phyloP scores from a whole-genome alignment of 2,888 invertebrate genomes.

The Drosophila diplacantha region DNA sequence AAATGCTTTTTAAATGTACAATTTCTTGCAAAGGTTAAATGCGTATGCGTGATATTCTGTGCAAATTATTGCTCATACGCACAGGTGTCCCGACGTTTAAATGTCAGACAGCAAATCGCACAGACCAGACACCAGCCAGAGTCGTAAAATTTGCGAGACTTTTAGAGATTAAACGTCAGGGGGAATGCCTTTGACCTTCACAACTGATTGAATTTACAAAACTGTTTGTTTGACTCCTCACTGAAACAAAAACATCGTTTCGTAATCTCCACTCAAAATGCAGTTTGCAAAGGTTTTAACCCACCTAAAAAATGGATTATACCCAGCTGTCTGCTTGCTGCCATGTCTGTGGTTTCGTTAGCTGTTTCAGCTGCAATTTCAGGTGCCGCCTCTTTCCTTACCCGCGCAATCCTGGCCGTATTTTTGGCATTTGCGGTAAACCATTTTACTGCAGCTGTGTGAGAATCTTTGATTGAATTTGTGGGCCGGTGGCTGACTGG shows the following conservation, averaged over 20 bases:
- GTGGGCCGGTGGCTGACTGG: background rate
- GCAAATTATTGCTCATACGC: constrained; percentile 54
- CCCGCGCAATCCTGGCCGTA: constrained; percentile 30
- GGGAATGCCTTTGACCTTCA: background rate
- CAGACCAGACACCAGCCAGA: constrained; percentile 7
- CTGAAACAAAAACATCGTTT: background rate
- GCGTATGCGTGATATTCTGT: constrained; percentile 59
- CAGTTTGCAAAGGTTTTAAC: constrained; percentile 15
- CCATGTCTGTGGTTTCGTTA: constrained; percentile 10
- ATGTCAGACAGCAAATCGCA: constrained; percentile 24
- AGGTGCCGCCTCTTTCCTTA: constrained; percentile 5
- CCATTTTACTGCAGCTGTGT: constrained; percentile 44
- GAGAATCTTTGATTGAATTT: constrained; percentile 43
- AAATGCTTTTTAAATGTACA: constrained; percentile 51
- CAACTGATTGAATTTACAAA: constrained; percentile 11
- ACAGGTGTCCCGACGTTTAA: constrained; percentile 36
- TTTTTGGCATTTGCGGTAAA: constrained; percentile 46
- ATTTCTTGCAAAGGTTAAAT: constrained; percentile 58
- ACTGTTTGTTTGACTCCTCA: constrained; percentile 10
- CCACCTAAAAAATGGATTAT: constrained; percentile 20
- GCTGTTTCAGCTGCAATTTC: constrained; percentile 2
- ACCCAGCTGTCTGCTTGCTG: constrained; percentile 10
- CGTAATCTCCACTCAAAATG: constrained; percentile 17
- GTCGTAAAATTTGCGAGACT: constrained; percentile 6
- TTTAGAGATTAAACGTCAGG: constrained; percentile 14